These are phyloP conservation scores for Cybosia mesomella DNA, from an alignment of 2,888 invertebrate species.

Conservation along the genomic window DNA sequence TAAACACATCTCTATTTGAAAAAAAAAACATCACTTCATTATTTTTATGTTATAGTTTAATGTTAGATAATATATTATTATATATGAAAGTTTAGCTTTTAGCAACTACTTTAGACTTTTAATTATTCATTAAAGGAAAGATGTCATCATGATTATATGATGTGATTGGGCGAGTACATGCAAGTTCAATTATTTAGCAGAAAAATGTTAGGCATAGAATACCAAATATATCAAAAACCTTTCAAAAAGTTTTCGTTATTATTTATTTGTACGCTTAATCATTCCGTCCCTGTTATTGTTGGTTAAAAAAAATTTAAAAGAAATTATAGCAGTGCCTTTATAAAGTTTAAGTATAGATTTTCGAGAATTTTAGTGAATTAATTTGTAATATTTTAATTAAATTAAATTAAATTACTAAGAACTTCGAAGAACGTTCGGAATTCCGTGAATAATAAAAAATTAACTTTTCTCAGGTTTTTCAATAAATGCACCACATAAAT, in stretches of 20 bases:
- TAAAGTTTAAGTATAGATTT: neutral
- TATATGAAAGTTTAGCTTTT: too few species aligned
- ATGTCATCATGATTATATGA: neutral
- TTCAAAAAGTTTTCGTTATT: neutral
- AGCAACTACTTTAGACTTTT: neutral
- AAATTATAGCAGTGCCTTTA: slow-evolving; percentile 20
- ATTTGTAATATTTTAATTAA: neutral
- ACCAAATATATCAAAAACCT: neutral
- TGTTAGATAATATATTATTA: too few species aligned
- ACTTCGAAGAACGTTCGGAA: neutral
- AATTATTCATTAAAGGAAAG: neutral
- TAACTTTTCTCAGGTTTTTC: neutral
- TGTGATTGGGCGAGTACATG: neutral
- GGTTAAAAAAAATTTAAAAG: slow-evolving; percentile 21
- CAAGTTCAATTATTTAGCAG: neutral
- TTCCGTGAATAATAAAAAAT: neutral
- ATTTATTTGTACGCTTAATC: neutral
- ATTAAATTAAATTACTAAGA: neutral
- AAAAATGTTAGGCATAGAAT: neutral
- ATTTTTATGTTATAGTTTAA: too few species aligned
- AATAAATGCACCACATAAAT: slow-evolving; percentile 13
- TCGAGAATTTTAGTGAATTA: neutral
- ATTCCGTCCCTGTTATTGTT: slow-evolving; percentile 24
- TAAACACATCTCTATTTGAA: neutral
- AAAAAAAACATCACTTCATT: neutral